Percentiles rank a stretch among this genome's conserved stretches.
Conservation (phyloP, 2,113 vertebrate genomes). For the Nipponia nippon region DNA sequence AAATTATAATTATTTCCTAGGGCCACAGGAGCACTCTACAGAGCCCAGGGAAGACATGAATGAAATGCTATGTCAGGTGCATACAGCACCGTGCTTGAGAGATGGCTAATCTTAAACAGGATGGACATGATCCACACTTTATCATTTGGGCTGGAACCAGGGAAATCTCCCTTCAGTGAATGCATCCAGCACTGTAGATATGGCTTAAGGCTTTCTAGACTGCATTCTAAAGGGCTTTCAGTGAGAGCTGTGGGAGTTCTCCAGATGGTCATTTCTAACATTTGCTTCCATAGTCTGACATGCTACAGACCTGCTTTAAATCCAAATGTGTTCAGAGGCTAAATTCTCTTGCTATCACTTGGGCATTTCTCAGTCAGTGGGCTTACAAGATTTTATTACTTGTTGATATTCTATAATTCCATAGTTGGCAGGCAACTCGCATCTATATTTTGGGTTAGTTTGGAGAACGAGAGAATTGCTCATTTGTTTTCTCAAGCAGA, state of each 20-base stretch:
- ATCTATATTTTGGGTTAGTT: background rate
- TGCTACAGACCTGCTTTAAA: background rate
- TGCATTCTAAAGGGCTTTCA: background rate
- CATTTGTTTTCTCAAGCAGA: background rate
- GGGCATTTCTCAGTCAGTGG: background rate
- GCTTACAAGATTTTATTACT: background rate
- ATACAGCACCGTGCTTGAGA: background rate
- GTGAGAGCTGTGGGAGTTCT: background rate
- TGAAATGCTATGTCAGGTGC: background rate
- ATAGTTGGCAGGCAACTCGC: background rate
- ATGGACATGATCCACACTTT: background rate
- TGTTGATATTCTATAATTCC: background rate
- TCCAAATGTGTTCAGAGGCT: background rate
- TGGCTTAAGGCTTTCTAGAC: background rate
- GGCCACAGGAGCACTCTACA: background rate
- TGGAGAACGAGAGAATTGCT: background rate
- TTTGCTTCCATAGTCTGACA: rapidly evolving
- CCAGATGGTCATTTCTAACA: background rate
- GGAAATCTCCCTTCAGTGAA: background rate
- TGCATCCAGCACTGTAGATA: background rate
- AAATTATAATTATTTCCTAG: background rate
- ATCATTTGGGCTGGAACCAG: background rate
- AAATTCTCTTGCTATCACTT: background rate
- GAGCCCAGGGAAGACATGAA: background rate
- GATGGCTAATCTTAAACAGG: background rate